Evolutionary conservation across 2,797 vertebrate species (phyloP).

Genomic region (Enteromius viviparus): DNA sequence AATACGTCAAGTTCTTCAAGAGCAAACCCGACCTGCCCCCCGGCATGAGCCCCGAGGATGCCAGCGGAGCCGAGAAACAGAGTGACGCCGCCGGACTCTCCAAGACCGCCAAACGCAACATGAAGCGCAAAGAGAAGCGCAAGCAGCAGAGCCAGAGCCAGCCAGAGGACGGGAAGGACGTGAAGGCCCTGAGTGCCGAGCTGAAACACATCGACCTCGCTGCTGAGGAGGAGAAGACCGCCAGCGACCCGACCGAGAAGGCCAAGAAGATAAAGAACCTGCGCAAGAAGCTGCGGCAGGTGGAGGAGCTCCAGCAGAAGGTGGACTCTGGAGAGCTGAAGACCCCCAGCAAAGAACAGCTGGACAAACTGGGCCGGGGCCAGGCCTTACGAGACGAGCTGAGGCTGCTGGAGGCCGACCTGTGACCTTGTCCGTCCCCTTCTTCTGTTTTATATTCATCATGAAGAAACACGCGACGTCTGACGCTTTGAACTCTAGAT

Average conservation of each 20-base stretch:
- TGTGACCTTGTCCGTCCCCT: conserved; percentile 64
- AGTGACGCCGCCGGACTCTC: conserved; percentile 79
- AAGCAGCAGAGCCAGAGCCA: conserved; percentile 82
- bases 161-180: conserved; percentile 20
- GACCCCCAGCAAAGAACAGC: conserved; percentile 86
- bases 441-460: conserved; percentile 25
- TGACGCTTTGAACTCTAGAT: conserved; percentile 1
- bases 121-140: conserved; percentile 94
- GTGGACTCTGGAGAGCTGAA: conserved; percentile 87
- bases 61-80: conserved; percentile 35
- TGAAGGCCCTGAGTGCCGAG: conserved; percentile 71
- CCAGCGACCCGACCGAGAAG: conserved; percentile 72
- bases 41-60: conserved; percentile 78
- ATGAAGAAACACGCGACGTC: background rate
- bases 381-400: conserved; percentile 82
- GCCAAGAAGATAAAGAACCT: conserved; percentile 90
- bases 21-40: conserved; percentile 93
- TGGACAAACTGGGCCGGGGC: conserved; percentile 86
- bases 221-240: background rate
- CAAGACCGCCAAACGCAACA: conserved; percentile 90
- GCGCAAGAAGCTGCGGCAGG: conserved; percentile 92
- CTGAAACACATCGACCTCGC: conserved; percentile 71
- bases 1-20: conserved; percentile 96
- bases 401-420: conserved; percentile 81
- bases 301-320: conserved; percentile 90